Percentiles rank a stretch among this genome's conserved stretches.
phyloP scores from a whole-genome alignment of 2,888 invertebrate species.

The Lumbricus terrestris region DNA sequence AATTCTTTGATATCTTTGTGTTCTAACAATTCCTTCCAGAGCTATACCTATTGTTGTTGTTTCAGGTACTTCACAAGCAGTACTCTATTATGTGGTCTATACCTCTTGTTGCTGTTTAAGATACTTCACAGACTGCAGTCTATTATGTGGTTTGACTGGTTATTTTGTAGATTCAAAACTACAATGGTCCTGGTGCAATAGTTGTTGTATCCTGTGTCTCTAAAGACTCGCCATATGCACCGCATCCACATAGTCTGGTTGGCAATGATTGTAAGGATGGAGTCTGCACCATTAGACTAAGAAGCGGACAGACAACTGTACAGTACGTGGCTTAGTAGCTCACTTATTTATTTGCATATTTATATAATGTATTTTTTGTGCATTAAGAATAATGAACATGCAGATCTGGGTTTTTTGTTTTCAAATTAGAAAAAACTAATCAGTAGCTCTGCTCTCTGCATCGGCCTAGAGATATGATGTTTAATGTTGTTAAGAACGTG shows the following conservation, averaged over 20 bases:
- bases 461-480: too few relatives aligned
- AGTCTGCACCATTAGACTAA: constrained; percentile 74
- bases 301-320: constrained; percentile 17
- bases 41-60: neutral
- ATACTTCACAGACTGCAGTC: neutral
- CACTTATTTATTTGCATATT: neutral
- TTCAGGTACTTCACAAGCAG: too few relatives aligned
- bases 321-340: constrained; percentile 28
- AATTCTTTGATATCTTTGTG: neutral
- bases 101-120: too few relatives aligned
- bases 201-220: constrained; percentile 89
- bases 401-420: too few relatives aligned
- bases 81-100: too few relatives aligned
- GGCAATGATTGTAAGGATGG: constrained; percentile 91
- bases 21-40: neutral
- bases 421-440: too few relatives aligned
- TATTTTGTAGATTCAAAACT: constrained; percentile 68
- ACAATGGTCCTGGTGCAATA: constrained; percentile 80
- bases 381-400: too few relatives aligned
- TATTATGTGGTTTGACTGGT: neutral
- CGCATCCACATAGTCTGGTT: constrained; percentile 90
- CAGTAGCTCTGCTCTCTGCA: too few relatives aligned
- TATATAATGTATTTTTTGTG: neutral
- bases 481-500: too few relatives aligned
- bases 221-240: constrained; percentile 80